Evolutionary conservation across 2,888 invertebrate species (phyloP).

Genomic region (Sepioteuthis lessoniana): DNA sequence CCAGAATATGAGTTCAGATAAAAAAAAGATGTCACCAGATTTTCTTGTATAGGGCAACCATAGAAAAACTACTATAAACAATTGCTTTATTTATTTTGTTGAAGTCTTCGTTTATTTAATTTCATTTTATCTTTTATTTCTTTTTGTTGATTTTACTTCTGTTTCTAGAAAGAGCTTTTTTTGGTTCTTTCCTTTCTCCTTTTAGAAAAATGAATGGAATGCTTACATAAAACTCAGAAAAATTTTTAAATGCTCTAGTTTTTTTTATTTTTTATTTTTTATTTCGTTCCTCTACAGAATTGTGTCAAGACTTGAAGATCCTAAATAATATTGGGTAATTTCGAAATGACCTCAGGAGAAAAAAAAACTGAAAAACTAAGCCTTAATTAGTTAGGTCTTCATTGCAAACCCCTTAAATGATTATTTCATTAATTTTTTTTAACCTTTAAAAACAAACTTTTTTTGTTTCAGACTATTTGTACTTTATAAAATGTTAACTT

Average conservation of each 20-base stretch:
- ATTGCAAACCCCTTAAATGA: not conserved
- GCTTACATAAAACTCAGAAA: not conserved
- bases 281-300: not conserved
- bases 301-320: no score
- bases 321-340: not conserved
- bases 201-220: not conserved
- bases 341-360: not conserved
- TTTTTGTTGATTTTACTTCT: not conserved
- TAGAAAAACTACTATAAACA: not conserved
- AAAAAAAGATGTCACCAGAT: not conserved
- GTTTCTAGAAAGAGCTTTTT: not conserved
- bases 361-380: not conserved
- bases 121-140: not conserved
- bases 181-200: not conserved
- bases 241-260: no score
- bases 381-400: not conserved
- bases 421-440: not conserved
- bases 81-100: not conserved
- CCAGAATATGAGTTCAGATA: not conserved
- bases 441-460: not conserved
- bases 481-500: not conserved
- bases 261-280: not conserved
- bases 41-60: not conserved
- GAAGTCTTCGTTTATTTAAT: not conserved
- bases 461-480: slow-evolving; percentile 15